Base-by-base conservation (phyloP, 2,113 vertebrate species). In the Otus sunia region DNA sequence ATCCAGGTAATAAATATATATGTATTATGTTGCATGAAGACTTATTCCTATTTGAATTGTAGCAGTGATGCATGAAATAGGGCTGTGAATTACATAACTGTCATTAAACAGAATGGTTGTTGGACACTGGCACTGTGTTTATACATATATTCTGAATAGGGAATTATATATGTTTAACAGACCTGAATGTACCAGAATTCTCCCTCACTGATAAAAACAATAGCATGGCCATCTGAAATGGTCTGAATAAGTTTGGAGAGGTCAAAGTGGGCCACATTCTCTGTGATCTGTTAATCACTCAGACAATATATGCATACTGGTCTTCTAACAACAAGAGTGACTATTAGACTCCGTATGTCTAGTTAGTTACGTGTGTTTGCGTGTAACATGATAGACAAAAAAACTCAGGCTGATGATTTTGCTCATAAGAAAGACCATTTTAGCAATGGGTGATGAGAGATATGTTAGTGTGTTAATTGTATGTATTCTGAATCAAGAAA, bases 211-310 rank as follows among this genome's bases (percentile, higher is more conserved):
- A 53, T 34, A 66, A 67, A 69, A 71, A 7, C 23, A 67, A 12
- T 30, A 41, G 30, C 2, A 3, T 12, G 21, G 13, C 50, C 9
- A 29, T 32, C n/a, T 89, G 39, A 64, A 86, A 68, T 32, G 10
- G 53, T 32, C 26, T 56, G 62, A 27, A 59, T 79, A 22, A 34
- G 17, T 86, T 55, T 63, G 13, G n/a, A 56, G 20, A 37, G 9
- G 13, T 63, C 2, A 1, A 68, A 68, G 26, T 23, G 20, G 27
- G 6, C 11, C 6, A 4, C 0, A 0, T 67, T 88, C 34, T 77
- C 2, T 8, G 5, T 23, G 36, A 23, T 53, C 30, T 43, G 9
- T n/a, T 73, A 74, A 9, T 58, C 11, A 32, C 30, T 13, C 34
- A 43, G 39, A 20, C 23, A 67, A 25, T 13, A 15, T 8, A 3